phyloP scores from a whole-genome alignment of 1,140 invertebrate species.

The Propsilocerus akamusi region DNA sequence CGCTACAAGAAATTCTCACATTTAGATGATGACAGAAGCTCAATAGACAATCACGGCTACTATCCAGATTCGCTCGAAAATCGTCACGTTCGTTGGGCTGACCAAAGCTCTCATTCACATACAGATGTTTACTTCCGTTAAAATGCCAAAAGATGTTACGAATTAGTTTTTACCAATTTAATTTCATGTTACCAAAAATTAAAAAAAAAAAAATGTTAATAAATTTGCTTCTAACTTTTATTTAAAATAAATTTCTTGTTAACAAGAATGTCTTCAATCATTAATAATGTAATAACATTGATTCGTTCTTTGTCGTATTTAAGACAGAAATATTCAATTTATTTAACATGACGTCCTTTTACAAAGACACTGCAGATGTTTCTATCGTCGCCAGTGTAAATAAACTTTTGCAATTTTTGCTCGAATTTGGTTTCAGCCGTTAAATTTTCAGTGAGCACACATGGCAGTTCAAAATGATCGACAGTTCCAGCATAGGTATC shows the following conservation, averaged over 20 bases:
- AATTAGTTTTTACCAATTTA: no score
- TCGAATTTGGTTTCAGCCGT: neutral
- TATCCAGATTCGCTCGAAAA: neutral
- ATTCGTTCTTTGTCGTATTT: no score
- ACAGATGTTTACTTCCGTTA: neutral
- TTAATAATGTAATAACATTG: no score
- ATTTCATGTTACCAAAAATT: no score
- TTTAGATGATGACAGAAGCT: neutral
- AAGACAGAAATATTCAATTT: no score
- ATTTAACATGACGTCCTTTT: conserved; percentile 40
- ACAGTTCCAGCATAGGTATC: conserved; percentile 35
- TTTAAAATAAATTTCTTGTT: no score
- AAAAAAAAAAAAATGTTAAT: no score
- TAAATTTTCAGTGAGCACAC: conserved; percentile 9
- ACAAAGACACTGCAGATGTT: conserved; percentile 66
- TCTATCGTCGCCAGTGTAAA: conserved; percentile 67
- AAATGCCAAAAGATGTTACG: no score
- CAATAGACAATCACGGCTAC: neutral
- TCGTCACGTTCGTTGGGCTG: neutral
- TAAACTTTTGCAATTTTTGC: conserved; percentile 54
- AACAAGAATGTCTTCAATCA: no score
- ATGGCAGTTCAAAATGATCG: conserved; percentile 24
- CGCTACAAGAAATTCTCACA: conserved; percentile 4
- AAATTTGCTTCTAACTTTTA: no score
- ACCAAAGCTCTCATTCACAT: no score